These are phyloP conservation scores for Leptinotarsa rubiginosa DNA, from an alignment of 2,888 invertebrate genomes.

Conservation along the genomic window DNA sequence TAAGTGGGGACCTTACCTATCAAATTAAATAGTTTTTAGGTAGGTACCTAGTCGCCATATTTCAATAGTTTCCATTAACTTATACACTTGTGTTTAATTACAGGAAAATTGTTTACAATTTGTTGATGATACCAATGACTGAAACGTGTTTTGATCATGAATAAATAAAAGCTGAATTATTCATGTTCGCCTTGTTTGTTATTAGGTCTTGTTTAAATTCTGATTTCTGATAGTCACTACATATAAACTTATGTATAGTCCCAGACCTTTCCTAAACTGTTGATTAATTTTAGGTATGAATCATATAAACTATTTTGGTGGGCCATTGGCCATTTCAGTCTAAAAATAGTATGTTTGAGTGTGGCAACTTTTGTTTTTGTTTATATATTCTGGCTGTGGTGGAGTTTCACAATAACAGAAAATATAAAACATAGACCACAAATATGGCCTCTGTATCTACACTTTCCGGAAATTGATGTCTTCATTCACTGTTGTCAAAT, in stretches of 20 bases:
- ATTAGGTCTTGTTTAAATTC: background rate
- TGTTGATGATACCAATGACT: constrained; percentile 34
- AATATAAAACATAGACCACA: constrained; percentile 3
- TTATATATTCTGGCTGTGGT: constrained; percentile 2
- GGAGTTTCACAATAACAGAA: background rate
- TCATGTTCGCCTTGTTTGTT: background rate
- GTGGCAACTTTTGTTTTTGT: constrained; percentile 14
- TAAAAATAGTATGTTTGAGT: constrained; percentile 17
- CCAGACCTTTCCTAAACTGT: constrained; percentile 18
- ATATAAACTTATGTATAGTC: background rate
- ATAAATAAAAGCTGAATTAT: constrained; percentile 27
- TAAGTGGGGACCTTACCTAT: constrained; percentile 31
- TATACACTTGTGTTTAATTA: background rate
- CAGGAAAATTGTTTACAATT: constrained; percentile 36
- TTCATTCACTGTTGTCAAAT: too few species aligned
- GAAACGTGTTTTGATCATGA: constrained; percentile 25
- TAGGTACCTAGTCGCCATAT: constrained; percentile 45
- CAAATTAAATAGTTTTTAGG: constrained; percentile 42
- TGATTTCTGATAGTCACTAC: background rate
- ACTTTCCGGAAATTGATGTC: background rate
- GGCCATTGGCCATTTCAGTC: constrained; percentile 7
- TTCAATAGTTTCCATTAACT: constrained; percentile 44
- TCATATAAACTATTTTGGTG: constrained; percentile 24
- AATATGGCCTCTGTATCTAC: background rate
- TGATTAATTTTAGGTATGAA: constrained; percentile 13